phyloP scores from a whole-genome alignment of 2,888 invertebrate genomes.

The Drosophila nigritarsus region DNA sequence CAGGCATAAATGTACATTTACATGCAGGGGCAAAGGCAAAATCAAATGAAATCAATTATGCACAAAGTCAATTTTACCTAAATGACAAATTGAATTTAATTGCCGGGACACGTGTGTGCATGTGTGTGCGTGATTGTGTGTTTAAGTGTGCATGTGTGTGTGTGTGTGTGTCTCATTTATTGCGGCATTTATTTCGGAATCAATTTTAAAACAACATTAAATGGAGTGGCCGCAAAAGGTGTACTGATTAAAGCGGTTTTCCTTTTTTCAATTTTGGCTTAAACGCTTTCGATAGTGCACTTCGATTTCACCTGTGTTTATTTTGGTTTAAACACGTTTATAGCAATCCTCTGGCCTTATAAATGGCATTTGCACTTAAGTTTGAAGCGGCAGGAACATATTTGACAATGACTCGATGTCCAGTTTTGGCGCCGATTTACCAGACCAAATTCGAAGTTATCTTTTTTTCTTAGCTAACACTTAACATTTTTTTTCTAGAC shows the following conservation, averaged over 20 bases:
- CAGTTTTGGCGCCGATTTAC: constrained; percentile 53
- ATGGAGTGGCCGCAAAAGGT: background rate
- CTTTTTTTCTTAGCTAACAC: constrained; percentile 5
- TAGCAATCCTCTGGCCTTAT: constrained; percentile 41
- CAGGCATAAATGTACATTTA: background rate
- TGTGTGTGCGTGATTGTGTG: constrained; percentile 2
- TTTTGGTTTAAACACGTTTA: constrained; percentile 35
- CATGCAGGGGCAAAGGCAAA: constrained; percentile 31
- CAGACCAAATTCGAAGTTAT: constrained; percentile 12
- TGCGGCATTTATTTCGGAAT: constrained; percentile 15
- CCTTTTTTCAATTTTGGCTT: background rate
- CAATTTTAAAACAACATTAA: constrained; percentile 15
- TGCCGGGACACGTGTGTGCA: constrained; percentile 53
- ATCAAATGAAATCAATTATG: constrained; percentile 76
- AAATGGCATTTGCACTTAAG: constrained; percentile 67
- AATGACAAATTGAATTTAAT: constrained; percentile 74
- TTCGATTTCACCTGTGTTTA: constrained; percentile 2
- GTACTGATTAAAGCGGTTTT: background rate
- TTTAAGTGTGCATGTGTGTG: constrained; percentile 3
- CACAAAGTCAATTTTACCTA: constrained; percentile 66
- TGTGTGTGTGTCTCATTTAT: constrained; percentile 30
- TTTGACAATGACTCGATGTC: constrained; percentile 68
- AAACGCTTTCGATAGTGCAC: background rate
- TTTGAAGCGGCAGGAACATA: constrained; percentile 36
- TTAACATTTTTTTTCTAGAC: background rate